Base-by-base conservation (phyloP, 1,140 invertebrate genomes). In the Limonius californicus region DNA sequence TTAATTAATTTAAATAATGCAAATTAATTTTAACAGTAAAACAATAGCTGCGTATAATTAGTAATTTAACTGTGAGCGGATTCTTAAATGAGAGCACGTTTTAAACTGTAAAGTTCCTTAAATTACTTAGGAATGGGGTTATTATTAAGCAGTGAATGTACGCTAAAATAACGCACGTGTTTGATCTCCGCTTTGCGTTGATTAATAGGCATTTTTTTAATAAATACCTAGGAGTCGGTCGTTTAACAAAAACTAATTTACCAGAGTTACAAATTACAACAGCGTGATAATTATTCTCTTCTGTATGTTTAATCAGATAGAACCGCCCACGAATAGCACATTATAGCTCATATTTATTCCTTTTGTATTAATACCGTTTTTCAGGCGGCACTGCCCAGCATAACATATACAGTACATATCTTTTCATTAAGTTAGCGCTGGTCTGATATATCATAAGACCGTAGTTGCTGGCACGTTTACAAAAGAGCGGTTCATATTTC, bases 331-430 rank as follows among this genome's bases (percentile, higher is more conserved):
- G 65, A 69, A 65, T 59, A 67, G 64, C 66, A 67, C 68, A 66
- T 68, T 67, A 70, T 55, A 54, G 63, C 45, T 55, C 58, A 54
- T 59, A 68, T 68, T 64, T 70, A 63, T 70, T 70, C 61, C 58
- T 70, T 70, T 70, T 67, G 67, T 69, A 68, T 67, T 67, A 70
- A 70, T 67, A 65, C 47, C 59, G 59, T 71, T 70, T 71, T 71
- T 65, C 63, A 59, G 59, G 53, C 57, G 54, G 59, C 60, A 65
- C 63, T 62, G 61, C 57, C 27, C 58, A 30, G 53, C 62, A 68
- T 70, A 69, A 71, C 68, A 64, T 70, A 71, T 70, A 72, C 64
- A 71, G 60, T 72, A 72, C 71, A 72, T 72, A 72, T 72, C 71
- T 72, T 72, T 72, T 72, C 71, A 72, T 72, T 72, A 72, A 71